Evolutionary conservation across 1,140 invertebrate genomes (phyloP).

Genomic region (Sweltsa coloradensis): DNA sequence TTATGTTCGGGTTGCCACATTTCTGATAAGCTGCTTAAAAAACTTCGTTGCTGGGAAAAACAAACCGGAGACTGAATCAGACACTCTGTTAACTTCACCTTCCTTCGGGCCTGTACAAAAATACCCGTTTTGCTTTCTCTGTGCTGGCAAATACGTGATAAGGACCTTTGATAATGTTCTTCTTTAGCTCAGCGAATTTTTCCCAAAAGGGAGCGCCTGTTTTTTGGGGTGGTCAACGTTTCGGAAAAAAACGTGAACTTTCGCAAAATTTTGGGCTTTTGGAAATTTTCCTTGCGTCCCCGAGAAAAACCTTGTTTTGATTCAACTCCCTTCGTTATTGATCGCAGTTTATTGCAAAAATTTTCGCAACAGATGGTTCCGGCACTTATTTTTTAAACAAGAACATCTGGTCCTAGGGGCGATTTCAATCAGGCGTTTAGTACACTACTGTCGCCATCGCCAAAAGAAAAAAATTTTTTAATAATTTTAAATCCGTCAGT

Average conservation of each 20-base stretch:
- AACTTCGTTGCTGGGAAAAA: too few species aligned
- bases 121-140: constrained; percentile 17
- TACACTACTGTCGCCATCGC: constrained; percentile 12
- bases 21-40: not conserved
- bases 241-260: too few species aligned
- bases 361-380: constrained; percentile 25
- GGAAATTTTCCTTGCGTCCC: too few species aligned
- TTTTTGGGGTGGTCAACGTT: constrained; percentile 11
- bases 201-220: constrained; percentile 1
- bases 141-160: constrained; percentile 28
- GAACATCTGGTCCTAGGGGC: constrained; percentile 9
- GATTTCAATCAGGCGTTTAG: constrained; percentile 5
- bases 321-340: constrained; percentile 5
- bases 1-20: constrained; percentile 21
- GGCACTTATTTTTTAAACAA: constrained; percentile 23
- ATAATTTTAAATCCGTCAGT: too few species aligned
- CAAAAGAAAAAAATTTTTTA: constrained; percentile 5
- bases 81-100: constrained; percentile 20
- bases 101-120: constrained; percentile 17
- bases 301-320: not conserved
- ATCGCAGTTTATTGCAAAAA: constrained; percentile 19
- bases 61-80: constrained; percentile 5
- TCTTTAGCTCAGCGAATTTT: constrained; percentile 16
- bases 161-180: constrained; percentile 22
- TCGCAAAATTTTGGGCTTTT: too few species aligned